Base-by-base conservation (phyloP, 2,797 vertebrate genomes). In the Darevskia mixta region DNA sequence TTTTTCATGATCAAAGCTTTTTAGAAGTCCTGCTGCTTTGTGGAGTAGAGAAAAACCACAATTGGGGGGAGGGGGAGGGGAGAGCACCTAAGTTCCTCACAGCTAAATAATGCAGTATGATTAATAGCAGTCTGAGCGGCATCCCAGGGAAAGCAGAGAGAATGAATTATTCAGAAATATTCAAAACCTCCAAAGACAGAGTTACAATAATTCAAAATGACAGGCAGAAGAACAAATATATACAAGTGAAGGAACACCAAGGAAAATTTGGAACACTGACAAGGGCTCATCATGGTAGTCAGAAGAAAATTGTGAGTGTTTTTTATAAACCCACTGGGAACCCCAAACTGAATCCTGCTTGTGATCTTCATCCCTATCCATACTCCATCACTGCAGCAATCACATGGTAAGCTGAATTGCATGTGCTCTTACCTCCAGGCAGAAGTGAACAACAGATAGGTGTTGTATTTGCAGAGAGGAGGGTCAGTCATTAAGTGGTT, bases 141-240 rank as follows among this genome's bases (percentile, higher is more conserved):
- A 76, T 76, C 32, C 77, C 32, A 49, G 45, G 77, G 69, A 88
- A 76, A 55, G 23, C 71, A 85, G 41, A 66, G 55, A 81, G 25
- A 75, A 86, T 86, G 88, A 76, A 89, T 85, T 89, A 89, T 89
- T 89, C 78, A 81, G 15, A 81, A 76, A 76, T 85, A 76, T 66
- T 85, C 41, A 80, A 73, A 89, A 76, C 78, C 58, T 85, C 69
- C 25, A 76, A 82, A 82, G 29, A 41, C 67, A 80, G 38, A 79
- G 67, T 88, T 64, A 73, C 38, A 88, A 38, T 85, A 80, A 88
- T 85, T 80, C 77, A 80, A 73, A 85, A 85, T 80, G 82, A 88
- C 67, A 79, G 75, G 87, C 38, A 49, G 82, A 80, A 83, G 82
- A 80, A 85, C 82, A 85, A 61, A 85, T 80, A 43, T 45, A 85